Evolutionary conservation across 2,888 invertebrate genomes (phyloP), one percentile per base, ranked within the genome.

Genomic region (Pseudococcus longispinus): DNA sequence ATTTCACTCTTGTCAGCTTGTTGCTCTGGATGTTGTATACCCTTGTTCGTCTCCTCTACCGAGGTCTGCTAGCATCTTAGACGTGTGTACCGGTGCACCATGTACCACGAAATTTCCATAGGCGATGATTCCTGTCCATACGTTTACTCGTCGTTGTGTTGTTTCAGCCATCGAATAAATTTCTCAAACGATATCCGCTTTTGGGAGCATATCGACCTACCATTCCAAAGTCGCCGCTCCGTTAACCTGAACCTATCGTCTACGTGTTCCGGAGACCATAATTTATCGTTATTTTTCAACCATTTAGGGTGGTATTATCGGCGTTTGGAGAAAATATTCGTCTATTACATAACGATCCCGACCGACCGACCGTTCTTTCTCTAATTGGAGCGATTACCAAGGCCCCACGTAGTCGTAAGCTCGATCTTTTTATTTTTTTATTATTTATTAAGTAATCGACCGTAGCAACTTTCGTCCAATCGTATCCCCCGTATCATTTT

Each of bases 371-470:
- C n/a, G n/a, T n/a, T n/a, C n/a, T 29, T 18, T 65, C 26, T 60
- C 60, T 70, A 70, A 70, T 70, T 70, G 70, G 70, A 70, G 29
- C 29, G 70, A 70, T 70, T 70, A 70, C 29, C 29, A 29, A 70
- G 32, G 70, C 70, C 70, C 29, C 70, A 29, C 70, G 65, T 65
- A 65, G 65, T 65, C 65, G 65, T 55, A 11, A 11, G 23, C 37
- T 37, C 37, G 8, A 6, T 60, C 9, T 23, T 60, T 23, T 6
- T 55, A 6, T 18, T 55, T 23, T 23, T 20, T 23, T 60, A 23
- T 15, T 23, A 60, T 23, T 60, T 60, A 60, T 60, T 60, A 60
- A 60, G 20, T 60, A 60, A 60, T 60, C 60, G 60, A 60, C 23
- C 5, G 2, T 46, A 6, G 23, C 60, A 23, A 55, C 55, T 55